Base-by-base conservation (phyloP, 1,140 invertebrate genomes). In the Stegodyphus mimosarum region DNA sequence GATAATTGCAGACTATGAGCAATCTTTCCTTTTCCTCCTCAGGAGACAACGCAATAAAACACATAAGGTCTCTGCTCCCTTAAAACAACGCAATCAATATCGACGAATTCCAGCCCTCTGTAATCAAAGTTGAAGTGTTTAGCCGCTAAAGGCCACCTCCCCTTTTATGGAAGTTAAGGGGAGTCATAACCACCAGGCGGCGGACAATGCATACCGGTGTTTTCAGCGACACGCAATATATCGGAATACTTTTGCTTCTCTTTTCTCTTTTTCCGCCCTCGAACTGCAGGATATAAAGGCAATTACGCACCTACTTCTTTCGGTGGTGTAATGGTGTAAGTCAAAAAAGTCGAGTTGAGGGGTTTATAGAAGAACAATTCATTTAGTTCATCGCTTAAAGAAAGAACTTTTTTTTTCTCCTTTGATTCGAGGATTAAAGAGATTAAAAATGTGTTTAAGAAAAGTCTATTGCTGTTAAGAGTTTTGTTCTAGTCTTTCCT, bases 81-180 rank as follows among this genome's bases (percentile, higher is more conserved):
- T 33, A 33, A 33, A 33, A 33, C 33, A 33, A 33, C 55, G 9
- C 55, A 60, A 60, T 60, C 55, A 60, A 60, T 60, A 60, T 60
- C 9, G 55, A 15, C 9, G 55, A 60, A 60, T 60, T 1, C 55
- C 9, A 60, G 55, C 9, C 9, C 70, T 18, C 53, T 73, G 79
- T 66, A 81, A 81, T 81, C 79, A 73, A 52, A 81, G 79, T 33
- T 81, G 48, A 66, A 73, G 60, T 81, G 49, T 73, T 73, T 51
- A 48, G 73, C 13, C 18, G n/a, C 33, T 1, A 33, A 33, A 33
- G 33, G 33, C 33, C 33, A 33, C 63, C 17, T 9, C 50, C 73
- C 18, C 73, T 33, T 75, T 60, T 55, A 75, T 75, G 75, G 11
- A 66, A 77, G 75, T 77, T 77, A 66, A 18, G 53, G 49, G 73